These are phyloP conservation scores for Synanceia verrucosa DNA, from an alignment of 2,797 vertebrate genomes.

Conservation along the genomic window DNA sequence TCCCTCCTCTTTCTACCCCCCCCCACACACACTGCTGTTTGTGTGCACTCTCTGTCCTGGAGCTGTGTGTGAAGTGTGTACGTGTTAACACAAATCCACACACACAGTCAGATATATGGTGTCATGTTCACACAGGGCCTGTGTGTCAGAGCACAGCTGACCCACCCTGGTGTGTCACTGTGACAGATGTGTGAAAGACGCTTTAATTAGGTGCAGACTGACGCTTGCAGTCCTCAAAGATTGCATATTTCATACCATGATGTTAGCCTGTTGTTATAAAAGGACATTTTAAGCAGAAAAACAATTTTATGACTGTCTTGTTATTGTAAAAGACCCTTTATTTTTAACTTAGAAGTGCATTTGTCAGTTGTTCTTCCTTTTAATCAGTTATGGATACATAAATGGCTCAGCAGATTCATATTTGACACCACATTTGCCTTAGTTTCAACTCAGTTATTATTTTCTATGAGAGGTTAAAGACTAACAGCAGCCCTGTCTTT, in stretches of 20 bases:
- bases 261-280: background rate
- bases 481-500: background rate
- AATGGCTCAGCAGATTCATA: background rate
- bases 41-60: conserved; percentile 26
- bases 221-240: background rate
- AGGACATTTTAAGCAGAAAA: background rate
- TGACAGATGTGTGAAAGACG: conserved; percentile 32
- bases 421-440: background rate
- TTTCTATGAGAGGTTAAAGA: background rate
- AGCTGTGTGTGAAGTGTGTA: conserved; percentile 19
- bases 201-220: conserved; percentile 32
- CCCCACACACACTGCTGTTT: conserved; percentile 15
- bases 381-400: background rate
- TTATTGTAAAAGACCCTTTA: background rate
- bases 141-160: conserved; percentile 8
- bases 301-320: background rate
- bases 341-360: background rate
- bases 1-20: conserved; percentile 19
- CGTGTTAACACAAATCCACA: conserved; percentile 10
- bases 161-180: conserved; percentile 9
- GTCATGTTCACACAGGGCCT: conserved; percentile 28
- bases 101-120: conserved; percentile 15
- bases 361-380: background rate
- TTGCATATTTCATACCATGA: background rate
- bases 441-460: background rate